Base-by-base conservation (phyloP, 2,888 invertebrate species). In the Cloeon dipterum region DNA sequence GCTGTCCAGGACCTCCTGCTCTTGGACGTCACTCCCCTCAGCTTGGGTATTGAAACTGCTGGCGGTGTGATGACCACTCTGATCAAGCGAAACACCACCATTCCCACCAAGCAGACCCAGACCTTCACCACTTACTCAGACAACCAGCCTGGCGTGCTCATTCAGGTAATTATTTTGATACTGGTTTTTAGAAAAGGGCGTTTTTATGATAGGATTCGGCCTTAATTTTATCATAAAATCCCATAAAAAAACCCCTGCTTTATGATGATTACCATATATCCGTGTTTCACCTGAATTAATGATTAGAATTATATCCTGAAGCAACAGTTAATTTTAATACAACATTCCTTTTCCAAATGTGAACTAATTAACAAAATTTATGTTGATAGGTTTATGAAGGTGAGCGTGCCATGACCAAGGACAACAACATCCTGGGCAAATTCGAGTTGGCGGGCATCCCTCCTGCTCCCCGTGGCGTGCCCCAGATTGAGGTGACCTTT, bases 41-140 rank as follows among this genome's bases (percentile, higher is more conserved):
- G 74, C 19, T 52, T 70, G 42, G 74, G 74, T 44, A 73, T 75
- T 45, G 74, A 75, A 53, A 74, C 73, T 5, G 72, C 71, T 39
- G 74, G 74, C 40, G 74, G 74, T 40, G 67, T 74, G 18, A 75
- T 76, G 74, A 70, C 72, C 7, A 56, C 64, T 4, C 54, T 76
- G 33, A 74, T 75, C 52, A 65, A 65, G 49, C 57, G 74, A 42
- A 76, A 74, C 50, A 65, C 69, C 11, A 70, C 70, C 38, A 68
- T 74, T 45, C 72, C 72, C 5, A 64, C 63, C 20, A 68, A 66
- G 47, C 68, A 68, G 47, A 62, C 68, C 2, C 66, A 69, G 49
- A 60, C 58, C 18, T 66, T 65, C 52, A 64, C 70, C 26, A 73
- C 74, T 8, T 73, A 66, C 51, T 59, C 68, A 2, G 73, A 76